Conservation (phyloP, 1,140 invertebrate genomes). For the Neotoxoptera formosana region DNA sequence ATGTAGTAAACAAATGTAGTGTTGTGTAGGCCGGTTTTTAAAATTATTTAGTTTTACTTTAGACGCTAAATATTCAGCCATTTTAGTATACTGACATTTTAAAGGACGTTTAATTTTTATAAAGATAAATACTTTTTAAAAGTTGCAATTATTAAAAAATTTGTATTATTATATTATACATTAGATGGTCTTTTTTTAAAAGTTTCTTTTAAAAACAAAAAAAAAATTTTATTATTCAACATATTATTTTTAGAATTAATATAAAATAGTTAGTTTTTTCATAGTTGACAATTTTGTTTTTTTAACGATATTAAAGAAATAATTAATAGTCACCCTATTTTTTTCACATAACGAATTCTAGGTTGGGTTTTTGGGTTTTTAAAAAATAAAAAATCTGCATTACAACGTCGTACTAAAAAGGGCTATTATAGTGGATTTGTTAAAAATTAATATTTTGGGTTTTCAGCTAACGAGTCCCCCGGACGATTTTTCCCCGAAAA, state of each 20-base stretch:
- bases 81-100: constrained; percentile 1
- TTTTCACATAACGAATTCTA: neutral
- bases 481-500: neutral
- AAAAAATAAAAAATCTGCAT: neutral
- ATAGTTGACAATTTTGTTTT: neutral
- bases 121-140: constrained; percentile 14
- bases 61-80: neutral
- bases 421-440: neutral
- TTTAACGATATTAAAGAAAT: neutral
- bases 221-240: neutral
- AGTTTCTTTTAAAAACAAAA: neutral
- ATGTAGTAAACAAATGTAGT: constrained; percentile 20
- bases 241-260: neutral
- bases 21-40: neutral
- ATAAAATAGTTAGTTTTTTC: neutral
- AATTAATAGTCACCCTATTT: neutral
- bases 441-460: neutral
- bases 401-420: neutral
- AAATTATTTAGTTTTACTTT: constrained; percentile 14
- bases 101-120: neutral
- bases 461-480: neutral
- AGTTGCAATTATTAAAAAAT: neutral
- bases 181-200: constrained; percentile 10
- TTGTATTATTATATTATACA: neutral
- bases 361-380: neutral